phyloP scores from a whole-genome alignment of 2,113 vertebrate genomes.

The Lepus americanus region DNA sequence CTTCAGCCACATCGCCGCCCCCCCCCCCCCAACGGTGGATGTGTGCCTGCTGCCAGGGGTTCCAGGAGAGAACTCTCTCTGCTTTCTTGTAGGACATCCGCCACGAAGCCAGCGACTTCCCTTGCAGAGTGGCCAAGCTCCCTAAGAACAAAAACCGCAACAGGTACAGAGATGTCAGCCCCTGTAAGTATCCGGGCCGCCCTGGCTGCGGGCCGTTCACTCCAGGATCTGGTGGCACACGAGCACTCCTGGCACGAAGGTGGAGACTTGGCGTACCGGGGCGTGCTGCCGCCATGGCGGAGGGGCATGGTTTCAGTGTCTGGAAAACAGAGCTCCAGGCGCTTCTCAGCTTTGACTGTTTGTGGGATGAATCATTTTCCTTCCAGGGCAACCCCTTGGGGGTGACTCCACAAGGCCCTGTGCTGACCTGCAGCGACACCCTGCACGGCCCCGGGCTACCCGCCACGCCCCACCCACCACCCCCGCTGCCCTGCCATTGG shows the following conservation, averaged over 20 bases:
- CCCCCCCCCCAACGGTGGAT: background rate
- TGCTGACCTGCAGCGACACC: fast-evolving
- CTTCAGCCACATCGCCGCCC: background rate
- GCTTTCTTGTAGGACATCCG: slow-evolving; percentile 93
- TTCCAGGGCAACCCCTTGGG: background rate
- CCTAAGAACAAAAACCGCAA: slow-evolving; percentile 97
- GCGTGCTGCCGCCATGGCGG: slow-evolving; percentile 12
- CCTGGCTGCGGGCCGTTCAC: background rate
- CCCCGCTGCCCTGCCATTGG: background rate
- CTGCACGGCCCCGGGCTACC: background rate
- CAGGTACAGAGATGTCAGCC: slow-evolving; percentile 99
- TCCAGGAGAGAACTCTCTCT: slow-evolving; percentile 65
- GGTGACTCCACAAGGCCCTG: slow-evolving; percentile 25
- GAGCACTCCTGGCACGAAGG: slow-evolving; percentile 23
- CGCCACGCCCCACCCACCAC: fast-evolving
- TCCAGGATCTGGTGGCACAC: background rate
- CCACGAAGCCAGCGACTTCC: slow-evolving; percentile 97
- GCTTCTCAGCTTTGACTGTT: slow-evolving; percentile 10
- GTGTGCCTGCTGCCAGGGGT: background rate
- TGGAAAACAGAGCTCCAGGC: slow-evolving; percentile 70
- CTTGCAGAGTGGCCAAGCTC: slow-evolving; percentile 96
- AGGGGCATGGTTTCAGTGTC: slow-evolving; percentile 56
- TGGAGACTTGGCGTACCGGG: background rate
- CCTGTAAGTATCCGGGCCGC: slow-evolving; percentile 92
- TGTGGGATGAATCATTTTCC: slow-evolving; percentile 73